Evolutionary conservation across 2,888 invertebrate species (phyloP), one percentile per base, ranked within the genome.

Genomic region (Branchipolynoe longqiensis): DNA sequence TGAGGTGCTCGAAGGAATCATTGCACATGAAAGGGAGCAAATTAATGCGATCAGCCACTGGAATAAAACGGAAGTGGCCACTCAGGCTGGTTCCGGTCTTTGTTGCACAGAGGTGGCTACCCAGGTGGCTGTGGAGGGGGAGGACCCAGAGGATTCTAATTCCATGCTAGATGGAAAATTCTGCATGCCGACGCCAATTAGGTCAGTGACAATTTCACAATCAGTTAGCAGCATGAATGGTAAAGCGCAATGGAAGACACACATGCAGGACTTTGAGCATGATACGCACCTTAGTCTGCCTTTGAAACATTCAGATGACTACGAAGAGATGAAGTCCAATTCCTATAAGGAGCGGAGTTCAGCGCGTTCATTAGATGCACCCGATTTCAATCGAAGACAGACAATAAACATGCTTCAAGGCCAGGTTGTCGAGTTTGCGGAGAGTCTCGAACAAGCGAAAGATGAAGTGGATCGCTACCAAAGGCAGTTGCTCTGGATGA

Each of bases 391-490:
- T 4, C 82, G 58, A 25, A 25, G 58, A 82, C 83, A 62, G 4
- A 56, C 74, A 22, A 54, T 83, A 8, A 56, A 84, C 54, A 62
- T 22, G 12, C 83, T 86, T 22, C 59, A 62, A 22, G 69, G 74
- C 18, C 85, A 86, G 56, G 85, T 87, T 40, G 64, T 84, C 25
- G 59, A 59, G 3, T 87, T 85, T 48, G 83, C 85, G 8, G 69
- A 85, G 25, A 85, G 81, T 22, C 62, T 87, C 12, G 85, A 86
- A 64, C 74, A 84, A 28, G 87, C 85, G 2, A 64, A 82, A 69
- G 40, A 40, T 31, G 73, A 87, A 33, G 81, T 87, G 83, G 85
- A 85, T n/a, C n/a, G 40, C 3, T 87, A 86, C 40, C 85, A 86
- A 58, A 83, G 73, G 25, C 85, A 87, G 48, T 31, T 87, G 54